phyloP scores from a whole-genome alignment of 2,113 vertebrate genomes.

The Myiagra hebetior region DNA sequence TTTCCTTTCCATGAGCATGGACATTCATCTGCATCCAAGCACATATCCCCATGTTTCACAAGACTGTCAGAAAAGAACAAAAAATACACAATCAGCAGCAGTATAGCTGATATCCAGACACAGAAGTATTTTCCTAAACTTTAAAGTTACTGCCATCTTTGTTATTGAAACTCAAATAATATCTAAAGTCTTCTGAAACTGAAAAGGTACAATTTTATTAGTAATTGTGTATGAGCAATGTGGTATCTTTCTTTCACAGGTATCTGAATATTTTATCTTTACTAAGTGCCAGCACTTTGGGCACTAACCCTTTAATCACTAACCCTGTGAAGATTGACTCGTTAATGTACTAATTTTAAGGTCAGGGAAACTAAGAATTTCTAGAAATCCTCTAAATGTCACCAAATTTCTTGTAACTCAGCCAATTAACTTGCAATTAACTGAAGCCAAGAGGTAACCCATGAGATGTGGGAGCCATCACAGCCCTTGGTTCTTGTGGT shows the following conservation, averaged over 20 bases:
- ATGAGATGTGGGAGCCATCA: background rate
- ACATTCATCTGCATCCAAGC: constrained; percentile 85
- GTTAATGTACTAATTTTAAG: background rate
- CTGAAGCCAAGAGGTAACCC: background rate
- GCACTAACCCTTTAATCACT: background rate
- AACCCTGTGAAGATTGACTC: background rate
- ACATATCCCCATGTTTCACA: constrained; percentile 88
- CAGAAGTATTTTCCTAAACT: background rate
- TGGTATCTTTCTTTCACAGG: background rate
- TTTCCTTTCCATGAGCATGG: constrained; percentile 96
- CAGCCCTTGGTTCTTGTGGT: background rate
- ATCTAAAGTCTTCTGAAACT: background rate
- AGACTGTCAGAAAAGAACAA: constrained; percentile 67
- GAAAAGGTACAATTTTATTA: background rate
- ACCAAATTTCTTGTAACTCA: background rate
- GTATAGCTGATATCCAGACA: background rate
- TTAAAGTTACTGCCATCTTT: background rate
- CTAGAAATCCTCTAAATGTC: background rate
- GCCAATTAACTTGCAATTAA: background rate
- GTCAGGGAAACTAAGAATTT: background rate
- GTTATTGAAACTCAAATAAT: background rate
- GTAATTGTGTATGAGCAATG: background rate
- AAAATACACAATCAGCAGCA: background rate
- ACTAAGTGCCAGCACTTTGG: background rate
- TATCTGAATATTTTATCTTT: background rate